These are phyloP conservation scores for Machaerirhynchus nigripectus DNA, from an alignment of 2,113 vertebrate genomes.

Conservation along the genomic window DNA sequence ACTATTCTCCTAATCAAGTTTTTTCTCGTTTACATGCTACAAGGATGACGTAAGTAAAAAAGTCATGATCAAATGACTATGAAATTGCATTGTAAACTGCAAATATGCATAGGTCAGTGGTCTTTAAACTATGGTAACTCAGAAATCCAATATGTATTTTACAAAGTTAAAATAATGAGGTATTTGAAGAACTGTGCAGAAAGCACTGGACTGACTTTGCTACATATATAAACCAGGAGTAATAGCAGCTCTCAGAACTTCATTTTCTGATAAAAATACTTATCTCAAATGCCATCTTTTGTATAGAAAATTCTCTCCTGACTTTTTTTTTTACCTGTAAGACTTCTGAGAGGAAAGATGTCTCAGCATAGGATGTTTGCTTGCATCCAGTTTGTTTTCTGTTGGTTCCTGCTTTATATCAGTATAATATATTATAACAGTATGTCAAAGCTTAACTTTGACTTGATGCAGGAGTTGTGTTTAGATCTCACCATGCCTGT, in stretches of 20 bases:
- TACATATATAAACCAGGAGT: background rate
- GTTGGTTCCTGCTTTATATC: background rate
- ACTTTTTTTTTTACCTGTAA: background rate
- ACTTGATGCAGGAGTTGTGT: background rate
- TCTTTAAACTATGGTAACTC: background rate
- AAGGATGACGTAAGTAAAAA: slow-evolving; percentile 81
- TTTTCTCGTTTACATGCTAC: slow-evolving; percentile 70
- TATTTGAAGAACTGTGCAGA: background rate
- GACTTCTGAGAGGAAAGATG: background rate
- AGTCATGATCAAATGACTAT: slow-evolving; percentile 3
- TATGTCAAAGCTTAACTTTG: background rate
- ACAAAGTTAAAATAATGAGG: background rate
- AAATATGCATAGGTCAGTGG: slow-evolving; percentile 13
- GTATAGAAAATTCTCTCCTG: background rate
- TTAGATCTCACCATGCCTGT: background rate
- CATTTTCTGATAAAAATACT: background rate
- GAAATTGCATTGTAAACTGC: slow-evolving; percentile 16
- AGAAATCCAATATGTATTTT: background rate
- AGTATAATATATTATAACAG: too few species aligned
- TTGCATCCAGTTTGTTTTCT: background rate
- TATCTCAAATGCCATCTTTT: background rate
- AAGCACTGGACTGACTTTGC: background rate
- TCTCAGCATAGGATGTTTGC: background rate
- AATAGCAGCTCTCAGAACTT: background rate
- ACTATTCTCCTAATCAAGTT: slow-evolving; percentile 38